Conservation (phyloP, 2,797 vertebrate genomes). For the Coregonus suidteri region DNA sequence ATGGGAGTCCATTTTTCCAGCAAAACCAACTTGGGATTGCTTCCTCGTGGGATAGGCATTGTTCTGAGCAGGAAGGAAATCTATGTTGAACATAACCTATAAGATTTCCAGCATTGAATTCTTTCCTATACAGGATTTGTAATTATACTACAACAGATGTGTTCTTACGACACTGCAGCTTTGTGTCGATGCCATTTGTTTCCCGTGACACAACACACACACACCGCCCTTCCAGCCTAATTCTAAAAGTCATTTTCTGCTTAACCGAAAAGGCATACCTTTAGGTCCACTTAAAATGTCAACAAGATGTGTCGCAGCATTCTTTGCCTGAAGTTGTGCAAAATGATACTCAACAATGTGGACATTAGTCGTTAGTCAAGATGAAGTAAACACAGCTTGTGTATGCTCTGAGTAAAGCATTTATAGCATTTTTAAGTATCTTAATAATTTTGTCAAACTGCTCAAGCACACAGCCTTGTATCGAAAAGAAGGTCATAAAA, state of each 20-base stretch:
- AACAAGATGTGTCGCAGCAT: background rate
- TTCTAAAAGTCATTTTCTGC: slow-evolving; percentile 13
- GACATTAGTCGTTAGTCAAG: slow-evolving; percentile 7
- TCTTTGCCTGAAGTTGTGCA: slow-evolving; percentile 16
- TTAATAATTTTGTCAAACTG: slow-evolving; percentile 9
- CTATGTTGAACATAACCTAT: background rate
- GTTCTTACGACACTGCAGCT: background rate
- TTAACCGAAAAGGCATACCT: background rate
- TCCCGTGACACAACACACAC: background rate
- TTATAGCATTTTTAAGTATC: slow-evolving; percentile 16
- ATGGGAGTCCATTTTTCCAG: background rate
- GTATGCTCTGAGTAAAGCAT: background rate
- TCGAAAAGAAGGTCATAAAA: no score
- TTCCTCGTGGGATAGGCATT: background rate
- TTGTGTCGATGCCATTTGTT: background rate
- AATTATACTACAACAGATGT: background rate
- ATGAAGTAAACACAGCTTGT: slow-evolving; percentile 4
- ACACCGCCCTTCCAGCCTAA: background rate
- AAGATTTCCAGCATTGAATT: background rate
- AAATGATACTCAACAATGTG: slow-evolving; percentile 19
- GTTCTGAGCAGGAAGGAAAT: slow-evolving; percentile 8
- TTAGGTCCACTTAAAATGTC: slow-evolving; percentile 7
- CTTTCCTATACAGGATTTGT: background rate
- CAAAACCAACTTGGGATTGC: background rate
- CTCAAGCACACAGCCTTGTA: no score